Evolutionary conservation across 23 tunicate genomes (phyloP).

Genomic region (Aplidium turbinatum): DNA sequence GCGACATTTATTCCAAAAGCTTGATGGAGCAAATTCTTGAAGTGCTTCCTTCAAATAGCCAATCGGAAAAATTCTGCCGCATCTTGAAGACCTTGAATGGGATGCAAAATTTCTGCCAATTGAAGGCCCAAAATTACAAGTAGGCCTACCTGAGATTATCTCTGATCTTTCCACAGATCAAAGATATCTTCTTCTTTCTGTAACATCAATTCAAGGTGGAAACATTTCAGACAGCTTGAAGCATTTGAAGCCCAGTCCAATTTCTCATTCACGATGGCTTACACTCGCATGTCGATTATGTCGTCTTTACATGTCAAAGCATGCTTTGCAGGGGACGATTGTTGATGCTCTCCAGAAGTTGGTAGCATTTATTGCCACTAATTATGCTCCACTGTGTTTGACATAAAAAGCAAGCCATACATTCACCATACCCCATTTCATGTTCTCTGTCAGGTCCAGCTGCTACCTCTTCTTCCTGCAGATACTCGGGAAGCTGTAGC

Average conservation of each 20-base stretch:
- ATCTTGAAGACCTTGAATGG: conserved; percentile 18
- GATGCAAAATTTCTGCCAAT: conserved; percentile 18
- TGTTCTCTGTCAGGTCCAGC: conserved; percentile 19
- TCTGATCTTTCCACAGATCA: conserved; percentile 27
- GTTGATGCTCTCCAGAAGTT: too few species aligned
- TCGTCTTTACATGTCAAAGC: conserved; percentile 4
- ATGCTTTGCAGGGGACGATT: too few species aligned
- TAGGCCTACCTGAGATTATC: neutral
- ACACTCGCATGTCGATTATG: conserved; percentile 16
- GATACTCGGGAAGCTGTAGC: neutral
- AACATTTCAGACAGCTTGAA: neutral
- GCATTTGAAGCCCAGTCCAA: conserved; percentile 12
- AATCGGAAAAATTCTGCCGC: conserved; percentile 10
- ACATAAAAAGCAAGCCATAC: neutral
- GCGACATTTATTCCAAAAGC: conserved; percentile 13
- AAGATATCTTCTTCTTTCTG: conserved; percentile 13
- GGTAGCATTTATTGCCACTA: neutral
- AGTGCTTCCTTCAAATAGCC: conserved; percentile 21
- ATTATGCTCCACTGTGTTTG: too few species aligned
- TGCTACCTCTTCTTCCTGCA: conserved; percentile 7
- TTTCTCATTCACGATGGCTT: neutral
- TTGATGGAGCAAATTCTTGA: conserved; percentile 19
- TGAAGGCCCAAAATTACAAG: neutral
- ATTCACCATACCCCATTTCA: conserved; percentile 17
- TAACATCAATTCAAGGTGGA: conserved; percentile 9